Evolutionary conservation across 2,888 invertebrate genomes (phyloP), one percentile per base, ranked within the genome.

Genomic region (Cordilura impudica): DNA sequence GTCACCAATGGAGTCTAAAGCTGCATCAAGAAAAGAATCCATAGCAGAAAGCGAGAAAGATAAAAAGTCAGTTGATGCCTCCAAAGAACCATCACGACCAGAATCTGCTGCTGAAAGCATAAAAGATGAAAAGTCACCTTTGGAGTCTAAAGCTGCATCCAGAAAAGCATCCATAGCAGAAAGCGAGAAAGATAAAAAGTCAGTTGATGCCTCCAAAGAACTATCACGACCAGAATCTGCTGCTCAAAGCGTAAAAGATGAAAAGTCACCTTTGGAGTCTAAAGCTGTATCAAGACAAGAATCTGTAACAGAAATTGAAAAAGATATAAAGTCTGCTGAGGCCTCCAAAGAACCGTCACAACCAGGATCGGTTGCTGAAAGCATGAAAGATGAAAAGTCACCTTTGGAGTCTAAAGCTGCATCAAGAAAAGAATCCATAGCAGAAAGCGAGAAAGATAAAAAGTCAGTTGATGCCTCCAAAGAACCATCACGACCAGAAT

Each of bases 111-210:
- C 49, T 8, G 76, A 67, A n/a, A 60, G 61, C 19, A 10, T 54
- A n/a, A n/a, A 23, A 4, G 21, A 56, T 18, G 45, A 19, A 19
- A 21, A 67, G 35, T 60, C 77, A n/a, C 21, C 47, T 16, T 47
- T 51, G 21, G 43, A 16, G 18, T 45, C 63, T 2, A 19, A 69
- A 12, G 72, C 18, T 47, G 49, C 63, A 16, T n/a, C 78, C 75
- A 29, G 53, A 8, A 23, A 21, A 51, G 56, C 26, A 16, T 71
- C 70, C 6, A 14, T 53, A 2, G 51, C 70, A 1, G 75, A 80
- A 4, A 84, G 85, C 2, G 81, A 76, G 5, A 82, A 71, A n/a
- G 79, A 76, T 10, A 81, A 14, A 2, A 79, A 69, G 4, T 82
- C 70, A 14, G 78, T 72, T 10, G 81, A 74, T n/a, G n/a, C n/a